Percentiles rank a stretch among this genome's conserved stretches.
Conservation (phyloP, 2,888 invertebrate genomes). For the Leptopilina drosophilae region DNA sequence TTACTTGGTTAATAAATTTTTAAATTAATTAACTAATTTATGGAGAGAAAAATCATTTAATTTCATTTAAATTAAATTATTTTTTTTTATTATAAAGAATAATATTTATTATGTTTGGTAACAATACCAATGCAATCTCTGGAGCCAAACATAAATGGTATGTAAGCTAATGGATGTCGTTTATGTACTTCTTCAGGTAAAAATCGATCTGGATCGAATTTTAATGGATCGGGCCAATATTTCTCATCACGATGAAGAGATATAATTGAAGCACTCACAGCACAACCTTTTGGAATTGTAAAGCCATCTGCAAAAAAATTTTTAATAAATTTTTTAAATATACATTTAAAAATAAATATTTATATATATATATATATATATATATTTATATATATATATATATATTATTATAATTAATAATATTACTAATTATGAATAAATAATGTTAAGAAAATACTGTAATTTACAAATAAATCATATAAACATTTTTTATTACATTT, state of each 20-base stretch:
- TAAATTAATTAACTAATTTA: too few relatives aligned
- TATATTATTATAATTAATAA: neutral
- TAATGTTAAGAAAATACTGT: too few relatives aligned
- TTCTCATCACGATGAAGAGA: neutral
- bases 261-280: neutral
- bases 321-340: too few relatives aligned
- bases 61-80: too few relatives aligned
- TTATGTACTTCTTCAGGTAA: slow-evolving; percentile 7
- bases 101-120: neutral
- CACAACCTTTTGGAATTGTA: neutral
- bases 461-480: too few relatives aligned
- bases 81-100: neutral
- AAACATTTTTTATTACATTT: too few relatives aligned
- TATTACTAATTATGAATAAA: too few relatives aligned
- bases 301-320: neutral
- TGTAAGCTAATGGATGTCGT: neutral
- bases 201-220: slow-evolving; percentile 9
- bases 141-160: neutral
- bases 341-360: too few relatives aligned
- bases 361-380: too few relatives aligned
- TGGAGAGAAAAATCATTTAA: too few relatives aligned
- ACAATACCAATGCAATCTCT: slow-evolving; percentile 11
- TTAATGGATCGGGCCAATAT: neutral
- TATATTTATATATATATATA: too few relatives aligned
- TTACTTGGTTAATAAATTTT: too few relatives aligned